Conservation (phyloP, 2,888 invertebrate species). For the Stenolophus ochropezus region DNA sequence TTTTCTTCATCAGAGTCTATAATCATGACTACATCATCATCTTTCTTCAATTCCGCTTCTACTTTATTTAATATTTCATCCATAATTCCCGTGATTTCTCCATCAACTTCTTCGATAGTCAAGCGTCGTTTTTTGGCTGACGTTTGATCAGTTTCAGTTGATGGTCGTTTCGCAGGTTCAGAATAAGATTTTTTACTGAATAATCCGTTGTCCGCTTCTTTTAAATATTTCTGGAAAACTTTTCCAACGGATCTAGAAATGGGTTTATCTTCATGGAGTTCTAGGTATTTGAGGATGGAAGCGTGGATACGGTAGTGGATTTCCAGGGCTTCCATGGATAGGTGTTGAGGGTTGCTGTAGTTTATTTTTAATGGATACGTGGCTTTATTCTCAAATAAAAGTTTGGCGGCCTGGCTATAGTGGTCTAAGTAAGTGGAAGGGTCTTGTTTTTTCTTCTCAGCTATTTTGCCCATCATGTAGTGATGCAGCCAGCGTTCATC, state of each 20-base stretch:
- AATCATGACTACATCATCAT: conserved; percentile 65
- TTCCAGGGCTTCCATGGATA: conserved; percentile 93
- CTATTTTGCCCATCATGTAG: conserved; percentile 97
- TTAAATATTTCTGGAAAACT: conserved; percentile 77
- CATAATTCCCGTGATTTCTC: conserved; percentile 61
- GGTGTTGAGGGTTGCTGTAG: conserved; percentile 87
- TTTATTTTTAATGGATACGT: conserved; percentile 90
- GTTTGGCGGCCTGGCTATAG: conserved; percentile 86
- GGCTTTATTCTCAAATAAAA: conserved; percentile 86
- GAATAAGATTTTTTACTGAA: conserved; percentile 42
- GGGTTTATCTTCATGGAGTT: conserved; percentile 83
- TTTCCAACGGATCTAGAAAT: conserved; percentile 78
- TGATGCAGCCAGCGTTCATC: conserved; percentile 95
- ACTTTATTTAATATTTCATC: conserved; percentile 64
- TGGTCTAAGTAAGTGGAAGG: conserved; percentile 85
- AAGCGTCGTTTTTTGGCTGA: conserved; percentile 37
- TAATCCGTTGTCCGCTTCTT: conserved; percentile 66
- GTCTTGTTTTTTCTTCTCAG: conserved; percentile 88
- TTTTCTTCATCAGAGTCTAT: conserved; percentile 67
- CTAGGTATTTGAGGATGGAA: conserved; percentile 90
- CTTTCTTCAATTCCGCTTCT: conserved; percentile 53
- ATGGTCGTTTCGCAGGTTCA: conserved; percentile 64
- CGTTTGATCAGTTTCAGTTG: conserved; percentile 58
- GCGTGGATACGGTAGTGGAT: conserved; percentile 90
- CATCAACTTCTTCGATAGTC: neutral